These are phyloP conservation scores for Camelus dromedarius DNA, from an alignment of 2,113 vertebrate genomes.

Conservation along the genomic window DNA sequence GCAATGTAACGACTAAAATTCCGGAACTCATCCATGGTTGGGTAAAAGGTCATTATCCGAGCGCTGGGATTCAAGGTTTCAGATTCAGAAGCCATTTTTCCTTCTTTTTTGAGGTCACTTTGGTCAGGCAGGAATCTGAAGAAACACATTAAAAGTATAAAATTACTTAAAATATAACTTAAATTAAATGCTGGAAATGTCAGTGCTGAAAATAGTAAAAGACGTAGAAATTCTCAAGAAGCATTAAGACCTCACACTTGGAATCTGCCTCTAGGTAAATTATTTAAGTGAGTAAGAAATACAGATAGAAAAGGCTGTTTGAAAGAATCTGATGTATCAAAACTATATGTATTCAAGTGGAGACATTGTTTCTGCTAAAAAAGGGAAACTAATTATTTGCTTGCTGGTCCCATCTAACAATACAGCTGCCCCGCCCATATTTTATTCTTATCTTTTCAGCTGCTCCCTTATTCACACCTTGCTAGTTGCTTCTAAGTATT, in stretches of 20 bases:
- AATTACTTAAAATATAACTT: conserved; percentile 8
- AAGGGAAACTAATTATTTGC: background rate
- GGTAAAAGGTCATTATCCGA: conserved; percentile 95
- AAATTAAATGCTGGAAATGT: conserved; percentile 28
- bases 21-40: conserved; percentile 94
- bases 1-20: conserved; percentile 95
- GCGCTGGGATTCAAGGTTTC: conserved; percentile 88
- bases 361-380: background rate
- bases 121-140: conserved; percentile 60
- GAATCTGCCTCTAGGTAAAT: conserved; percentile 32
- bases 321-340: conserved; percentile 4
- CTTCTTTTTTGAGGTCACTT: conserved; percentile 41
- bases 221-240: background rate
- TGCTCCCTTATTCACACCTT: background rate
- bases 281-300: conserved; percentile 46
- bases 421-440: background rate
- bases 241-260: background rate
- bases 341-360: background rate
- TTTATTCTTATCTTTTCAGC: background rate
- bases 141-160: conserved; percentile 27
- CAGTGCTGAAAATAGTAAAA: conserved; percentile 8
- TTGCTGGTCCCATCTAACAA: background rate
- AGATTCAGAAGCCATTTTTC: conserved; percentile 92
- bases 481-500: background rate
- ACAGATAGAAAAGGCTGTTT: background rate